Evolutionary conservation across 2,113 vertebrate genomes (phyloP), one percentile per base, ranked within the genome.

Genomic region (Natator depressus): DNA sequence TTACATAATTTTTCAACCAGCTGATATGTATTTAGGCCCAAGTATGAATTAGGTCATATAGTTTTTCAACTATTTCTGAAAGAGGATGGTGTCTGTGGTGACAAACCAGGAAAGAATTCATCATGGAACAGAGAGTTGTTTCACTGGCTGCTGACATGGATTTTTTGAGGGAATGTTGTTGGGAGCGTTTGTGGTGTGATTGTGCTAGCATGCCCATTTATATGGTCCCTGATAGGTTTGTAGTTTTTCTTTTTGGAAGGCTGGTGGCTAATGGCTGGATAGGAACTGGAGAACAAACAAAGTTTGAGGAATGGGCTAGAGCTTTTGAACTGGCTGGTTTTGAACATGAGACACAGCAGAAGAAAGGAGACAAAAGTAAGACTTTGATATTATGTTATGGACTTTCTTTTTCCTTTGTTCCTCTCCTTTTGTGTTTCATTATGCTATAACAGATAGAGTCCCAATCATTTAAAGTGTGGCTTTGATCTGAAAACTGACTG

Each of bases 241-340:
- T 10, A 1, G 0, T 1, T 9, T 69, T 20, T 90, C 46, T 47
- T 20, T 91, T 89, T 69, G 51, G 20, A 93, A 65, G 35, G 46
- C 1, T 6, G 85, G 7, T 89, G 47, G 83, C 35, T 90, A 82
- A 62, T 46, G 81, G 6, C 1, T 59, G 10, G 6, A 13, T 76
- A 7, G 88, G 42, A 91, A 38, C 29, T 76, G 85, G 57, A 69
- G 81, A 53, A n/a, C 5, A 87, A 24, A 31, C 10, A 81, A 65
- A 35, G 10, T 14, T 78, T 13, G 27, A 50, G 10, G 95, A 93
- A 93, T 8, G 2, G 35, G 27, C 25, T 57, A 5, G 65, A 87
- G 79, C 42, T 85, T 97, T 87, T 90, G 31, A 85, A 16, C n/a
- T 80, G 19, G 3, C 4, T 88, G 83, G 42, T 78, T 95, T 91